Percentiles rank a stretch among this genome's conserved stretches.
Evolutionary conservation across 2,888 invertebrate species (phyloP).

Genomic region (Lysandra bellargus): DNA sequence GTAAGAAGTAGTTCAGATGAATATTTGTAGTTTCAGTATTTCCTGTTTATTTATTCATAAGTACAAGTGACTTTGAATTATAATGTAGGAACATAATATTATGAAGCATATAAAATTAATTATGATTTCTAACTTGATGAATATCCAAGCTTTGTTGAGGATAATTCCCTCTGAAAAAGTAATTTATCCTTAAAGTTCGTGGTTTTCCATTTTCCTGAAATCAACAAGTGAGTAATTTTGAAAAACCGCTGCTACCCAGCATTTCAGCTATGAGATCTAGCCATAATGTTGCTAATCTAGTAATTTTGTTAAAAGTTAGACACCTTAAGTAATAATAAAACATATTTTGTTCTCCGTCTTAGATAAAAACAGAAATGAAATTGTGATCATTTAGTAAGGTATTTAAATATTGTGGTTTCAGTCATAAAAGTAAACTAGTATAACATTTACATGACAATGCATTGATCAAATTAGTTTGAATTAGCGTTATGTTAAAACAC

Average conservation of each 20-base stretch:
- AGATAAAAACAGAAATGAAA: too few species aligned
- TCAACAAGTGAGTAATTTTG: not conserved
- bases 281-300: not conserved
- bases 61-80: too few species aligned
- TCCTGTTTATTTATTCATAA: too few species aligned
- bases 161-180: not conserved
- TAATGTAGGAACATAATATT: not conserved
- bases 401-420: not conserved
- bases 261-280: not conserved
- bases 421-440: not conserved
- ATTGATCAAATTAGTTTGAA: not conserved
- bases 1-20: not conserved
- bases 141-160: not conserved
- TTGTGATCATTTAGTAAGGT: not conserved
- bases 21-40: not conserved
- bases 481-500: constrained; percentile 1
- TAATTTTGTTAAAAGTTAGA: not conserved
- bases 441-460: constrained; percentile 11
- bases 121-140: not conserved
- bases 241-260: not conserved
- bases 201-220: not conserved
- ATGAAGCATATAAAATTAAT: not conserved
- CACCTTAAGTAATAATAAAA: too few species aligned
- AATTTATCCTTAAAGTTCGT: not conserved
- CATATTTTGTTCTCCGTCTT: too few species aligned